These are phyloP conservation scores for Circaetus cinerascens DNA, from an alignment of 2,113 vertebrate genomes.

Conservation along the genomic window DNA sequence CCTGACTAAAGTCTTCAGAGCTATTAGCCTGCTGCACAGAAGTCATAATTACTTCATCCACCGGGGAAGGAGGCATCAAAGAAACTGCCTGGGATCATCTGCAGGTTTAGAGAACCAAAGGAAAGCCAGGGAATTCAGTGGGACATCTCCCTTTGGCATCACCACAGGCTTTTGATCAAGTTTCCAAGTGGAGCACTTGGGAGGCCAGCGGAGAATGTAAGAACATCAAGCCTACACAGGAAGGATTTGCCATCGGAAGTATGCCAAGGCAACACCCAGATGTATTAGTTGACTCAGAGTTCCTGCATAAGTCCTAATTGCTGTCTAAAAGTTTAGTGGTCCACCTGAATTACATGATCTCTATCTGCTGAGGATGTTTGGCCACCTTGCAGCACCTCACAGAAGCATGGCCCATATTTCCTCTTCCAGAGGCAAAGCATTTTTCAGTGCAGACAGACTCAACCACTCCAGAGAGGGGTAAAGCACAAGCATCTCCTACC, in stretches of 20 bases:
- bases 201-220: background rate
- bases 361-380: constrained; percentile 42
- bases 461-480: background rate
- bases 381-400: constrained; percentile 11
- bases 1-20: constrained; percentile 44
- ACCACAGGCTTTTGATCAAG: constrained; percentile 19
- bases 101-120: constrained; percentile 10
- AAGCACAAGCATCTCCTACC: background rate
- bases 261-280: constrained; percentile 32
- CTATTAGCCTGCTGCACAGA: constrained; percentile 24
- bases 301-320: constrained; percentile 34
- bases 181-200: background rate
- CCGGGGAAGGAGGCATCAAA: constrained; percentile 26
- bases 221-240: constrained; percentile 18
- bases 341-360: constrained; percentile 28
- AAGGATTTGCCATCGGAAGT: constrained; percentile 51
- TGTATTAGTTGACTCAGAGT: constrained; percentile 51
- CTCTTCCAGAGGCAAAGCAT: background rate
- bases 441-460: background rate
- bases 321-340: constrained; percentile 45
- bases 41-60: constrained; percentile 42
- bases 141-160: constrained; percentile 1
- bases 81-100: background rate
- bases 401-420: background rate
- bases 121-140: background rate